phyloP scores from a whole-genome alignment of 2,888 invertebrate species.

The Eilema sororculum region DNA sequence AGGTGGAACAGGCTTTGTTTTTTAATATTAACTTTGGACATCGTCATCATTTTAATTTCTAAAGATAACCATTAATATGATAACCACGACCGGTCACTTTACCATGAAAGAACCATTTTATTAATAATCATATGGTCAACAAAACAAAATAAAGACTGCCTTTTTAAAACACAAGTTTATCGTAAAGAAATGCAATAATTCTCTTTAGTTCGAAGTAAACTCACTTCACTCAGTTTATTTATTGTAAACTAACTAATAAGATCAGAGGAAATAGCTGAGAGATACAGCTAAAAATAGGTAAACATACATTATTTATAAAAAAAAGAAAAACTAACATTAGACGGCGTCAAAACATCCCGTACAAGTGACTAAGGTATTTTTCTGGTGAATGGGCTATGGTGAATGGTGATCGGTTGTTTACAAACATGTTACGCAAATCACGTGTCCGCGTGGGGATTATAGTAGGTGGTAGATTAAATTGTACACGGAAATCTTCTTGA shows the following conservation, averaged over 20 bases:
- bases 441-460: conserved; percentile 6
- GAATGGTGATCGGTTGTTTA: conserved; percentile 13
- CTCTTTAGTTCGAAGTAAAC: conserved; percentile 43
- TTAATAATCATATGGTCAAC: conserved; percentile 35
- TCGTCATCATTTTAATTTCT: too few relatives aligned
- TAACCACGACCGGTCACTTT: conserved; percentile 39
- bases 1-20: too few relatives aligned
- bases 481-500: background rate
- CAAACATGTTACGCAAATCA: conserved; percentile 7
- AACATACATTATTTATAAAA: conserved; percentile 4
- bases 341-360: conserved; percentile 14
- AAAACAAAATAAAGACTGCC: conserved; percentile 44
- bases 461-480: conserved; percentile 4
- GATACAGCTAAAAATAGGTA: background rate
- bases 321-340: conserved; percentile 13
- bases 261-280: background rate
- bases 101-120: conserved; percentile 50
- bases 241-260: conserved; percentile 44
- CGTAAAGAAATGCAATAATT: conserved; percentile 27
- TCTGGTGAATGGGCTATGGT: conserved; percentile 17
- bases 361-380: conserved; percentile 15
- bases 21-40: background rate
- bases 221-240: conserved; percentile 44
- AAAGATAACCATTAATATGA: conserved; percentile 20
- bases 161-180: conserved; percentile 8